Evolutionary conservation across 1,140 invertebrate species (phyloP), one percentile per base, ranked within the genome.

Genomic region (Dolichoris vasculosae): DNA sequence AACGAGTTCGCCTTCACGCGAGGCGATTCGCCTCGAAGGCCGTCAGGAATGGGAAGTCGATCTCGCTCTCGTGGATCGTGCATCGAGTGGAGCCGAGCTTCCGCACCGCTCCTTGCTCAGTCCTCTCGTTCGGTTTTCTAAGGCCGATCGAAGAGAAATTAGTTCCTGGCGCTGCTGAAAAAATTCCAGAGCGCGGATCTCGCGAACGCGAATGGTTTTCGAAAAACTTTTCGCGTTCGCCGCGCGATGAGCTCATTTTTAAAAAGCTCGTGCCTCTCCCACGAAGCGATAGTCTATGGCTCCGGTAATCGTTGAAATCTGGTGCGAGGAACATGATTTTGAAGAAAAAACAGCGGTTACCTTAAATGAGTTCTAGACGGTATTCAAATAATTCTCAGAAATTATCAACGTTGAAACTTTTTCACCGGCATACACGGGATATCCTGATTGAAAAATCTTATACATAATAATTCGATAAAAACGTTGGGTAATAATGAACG

Each of bases 1-100:
- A 91, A 89, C 85, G 89, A 89, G 88, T 87, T 89, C 88, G 88
- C 88, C 88, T 90, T 91, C 88, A 85, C 89, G 88, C 90, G 88
- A 43, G n/a, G 81, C 32, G 38, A 46, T 46, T 46, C 43, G 43
- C 6, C 55, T 67, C 81, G 87, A 84, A 87, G 85, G 84, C 86
- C 79, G 86, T 69, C 78, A 63, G 71, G 86, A 71, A 80, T 84
- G 64, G 78, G 85, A 84, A 86, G 84, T 84, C 88, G 89, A 88
- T 88, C 88, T 87, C 87, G 86, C 86, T 87, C 87, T 87, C 87
- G 87, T 88, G 89, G 89, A 89, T 89, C 87, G 87, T 87, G 82
- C 84, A 86, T 86, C 88, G 88, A 89, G 89, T 85, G 69, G 84
- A 9, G 20, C 13, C 32, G 15, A 9, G n/a, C 43, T 30, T 55